Evolutionary conservation across 2,797 vertebrate genomes (phyloP).

Genomic region (Hirundo rustica): DNA sequence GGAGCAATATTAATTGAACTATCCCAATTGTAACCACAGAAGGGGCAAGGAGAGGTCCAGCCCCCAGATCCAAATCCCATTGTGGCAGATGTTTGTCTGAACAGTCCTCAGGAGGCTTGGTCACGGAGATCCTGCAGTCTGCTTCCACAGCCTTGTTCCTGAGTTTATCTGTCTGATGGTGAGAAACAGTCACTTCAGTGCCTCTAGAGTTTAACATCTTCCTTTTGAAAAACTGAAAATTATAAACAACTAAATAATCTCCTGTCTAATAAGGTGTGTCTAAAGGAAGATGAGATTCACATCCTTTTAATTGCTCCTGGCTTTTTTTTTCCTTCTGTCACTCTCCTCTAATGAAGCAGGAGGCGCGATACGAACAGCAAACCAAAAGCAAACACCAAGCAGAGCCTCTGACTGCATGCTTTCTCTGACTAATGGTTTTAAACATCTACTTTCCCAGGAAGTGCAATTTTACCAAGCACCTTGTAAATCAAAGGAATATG

Average conservation of each 20-base stretch:
- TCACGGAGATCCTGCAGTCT: rapidly evolving
- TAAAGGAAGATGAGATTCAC: neutral
- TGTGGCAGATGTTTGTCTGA: neutral
- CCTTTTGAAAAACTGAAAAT: neutral
- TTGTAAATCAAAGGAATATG: neutral
- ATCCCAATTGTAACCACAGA: neutral
- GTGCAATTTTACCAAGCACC: neutral
- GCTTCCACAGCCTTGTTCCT: neutral
- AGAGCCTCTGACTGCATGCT: neutral
- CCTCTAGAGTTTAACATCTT: neutral
- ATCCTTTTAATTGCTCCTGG: neutral
- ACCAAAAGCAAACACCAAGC: neutral
- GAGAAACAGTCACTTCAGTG: neutral
- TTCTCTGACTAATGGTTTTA: neutral
- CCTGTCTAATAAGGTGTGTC: neutral
- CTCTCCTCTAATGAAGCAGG: neutral
- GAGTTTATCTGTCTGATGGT: neutral
- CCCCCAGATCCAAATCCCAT: neutral
- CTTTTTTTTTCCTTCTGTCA: neutral
- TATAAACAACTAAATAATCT: neutral
- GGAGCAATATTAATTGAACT: neutral
- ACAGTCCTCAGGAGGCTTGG: neutral
- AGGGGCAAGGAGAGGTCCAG: neutral
- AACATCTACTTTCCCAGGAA: neutral
- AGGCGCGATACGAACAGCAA: neutral